Conservation (phyloP, 2,888 invertebrate genomes). For the Tigriopus californicus region DNA sequence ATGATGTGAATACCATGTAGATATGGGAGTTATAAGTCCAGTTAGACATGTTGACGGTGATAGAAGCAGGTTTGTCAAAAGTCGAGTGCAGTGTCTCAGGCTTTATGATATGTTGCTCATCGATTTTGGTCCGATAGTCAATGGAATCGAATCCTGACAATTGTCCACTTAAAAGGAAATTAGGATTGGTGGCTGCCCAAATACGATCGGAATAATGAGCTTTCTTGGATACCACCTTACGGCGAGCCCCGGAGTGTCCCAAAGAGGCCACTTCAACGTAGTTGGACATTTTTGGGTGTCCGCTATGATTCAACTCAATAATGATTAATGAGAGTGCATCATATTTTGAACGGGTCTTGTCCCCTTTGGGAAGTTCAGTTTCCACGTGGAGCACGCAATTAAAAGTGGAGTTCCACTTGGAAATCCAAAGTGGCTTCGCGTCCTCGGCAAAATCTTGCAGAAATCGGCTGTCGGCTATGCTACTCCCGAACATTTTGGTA, state of each 20-base stretch:
- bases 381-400: conserved; percentile 2
- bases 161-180: conserved; percentile 10
- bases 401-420: not conserved
- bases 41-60: not conserved
- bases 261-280: not conserved
- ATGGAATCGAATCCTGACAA: conserved; percentile 9
- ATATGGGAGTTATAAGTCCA: conserved; percentile 2
- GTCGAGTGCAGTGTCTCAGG: conserved; percentile 3
- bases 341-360: conserved; percentile 1
- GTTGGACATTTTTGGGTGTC: not conserved
- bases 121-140: conserved; percentile 1
- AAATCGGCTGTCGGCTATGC: not conserved
- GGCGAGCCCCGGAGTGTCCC: not conserved
- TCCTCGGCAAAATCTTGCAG: not conserved
- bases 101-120: conserved; percentile 3
- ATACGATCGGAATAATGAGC: conserved; percentile 9
- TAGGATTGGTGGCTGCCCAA: conserved; percentile 12
- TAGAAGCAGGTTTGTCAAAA: conserved; percentile 4
- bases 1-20: conserved; percentile 11
- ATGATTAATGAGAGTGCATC: conserved; percentile 10
- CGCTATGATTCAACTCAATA: not conserved
- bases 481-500: not conserved
- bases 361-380: conserved; percentile 4
- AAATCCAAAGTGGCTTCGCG: not conserved
- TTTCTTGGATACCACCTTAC: not conserved